Evolutionary conservation across 2,113 vertebrate genomes (phyloP), one percentile per base, ranked within the genome.

Genomic region (Cavia aperea): DNA sequence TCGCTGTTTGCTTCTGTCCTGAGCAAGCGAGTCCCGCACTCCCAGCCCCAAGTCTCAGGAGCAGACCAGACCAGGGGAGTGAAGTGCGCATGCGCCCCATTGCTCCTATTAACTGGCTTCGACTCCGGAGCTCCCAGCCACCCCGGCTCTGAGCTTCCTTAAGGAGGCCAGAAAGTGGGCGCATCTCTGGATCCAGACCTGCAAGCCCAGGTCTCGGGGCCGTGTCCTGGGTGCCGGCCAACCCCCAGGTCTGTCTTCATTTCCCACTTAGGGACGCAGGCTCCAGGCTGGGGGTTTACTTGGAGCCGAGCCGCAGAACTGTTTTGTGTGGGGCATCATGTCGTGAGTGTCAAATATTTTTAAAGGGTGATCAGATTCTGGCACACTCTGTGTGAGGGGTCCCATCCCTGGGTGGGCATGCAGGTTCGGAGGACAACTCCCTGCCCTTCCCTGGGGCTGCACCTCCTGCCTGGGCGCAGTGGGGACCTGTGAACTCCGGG

Each of bases 51-150:
- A 2, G 78, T 81, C 73, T 77, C 24, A 14, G 12, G 5, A 4
- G 7, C 2, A 3, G 73, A 49, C 49, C 49, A 7, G 15, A 33
- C 14, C 4, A 19, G 3, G 21, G 29, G 49, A 4, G 16, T 13
- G 4, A 4, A 12, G 15, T 3, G 2, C 13, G 73, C 4, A n/a
- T 13, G 24, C 7, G 23, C 43, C 39, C 68, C 73, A 1, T 15
- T 46, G 24, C 43, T 46, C 24, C 3, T 24, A 13, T 12, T 39
- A 46, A 6, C 39, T 1, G 39, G 23, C n/a, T 46, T 26, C 12
- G 72, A 23, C 21, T 46, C 73, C 8, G 24, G 43, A 13, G 43
- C 24, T 75, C 73, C 5, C 2, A 5, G 73, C 24, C 43, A 51
- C 75, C 43, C 31, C 2, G 2, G 43, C 46, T 11, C 23, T 46